A percentile compares a stretch with the other conserved stretches of the same genome.
Evolutionary conservation across 2,888 invertebrate species (phyloP).

Genomic region (Boloria euphrosyne): DNA sequence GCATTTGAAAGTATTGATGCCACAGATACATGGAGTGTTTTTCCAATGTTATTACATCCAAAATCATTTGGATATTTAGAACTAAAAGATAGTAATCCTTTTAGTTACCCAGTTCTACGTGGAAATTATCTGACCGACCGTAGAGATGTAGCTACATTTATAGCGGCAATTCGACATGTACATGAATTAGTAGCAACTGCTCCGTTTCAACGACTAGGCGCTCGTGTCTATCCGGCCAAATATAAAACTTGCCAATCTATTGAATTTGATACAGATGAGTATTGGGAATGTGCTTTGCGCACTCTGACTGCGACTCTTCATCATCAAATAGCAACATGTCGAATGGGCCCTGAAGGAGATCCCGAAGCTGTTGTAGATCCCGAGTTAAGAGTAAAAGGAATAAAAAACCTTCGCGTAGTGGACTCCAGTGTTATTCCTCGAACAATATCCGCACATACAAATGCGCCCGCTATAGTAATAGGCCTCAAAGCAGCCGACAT

Average conservation of each 20-base stretch:
- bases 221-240: slow-evolving; percentile 75
- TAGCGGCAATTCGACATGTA: slow-evolving; percentile 84
- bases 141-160: slow-evolving; percentile 81
- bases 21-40: slow-evolving; percentile 82
- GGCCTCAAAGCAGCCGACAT: slow-evolving; percentile 88
- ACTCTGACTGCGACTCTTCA: slow-evolving; percentile 84
- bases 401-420: slow-evolving; percentile 83
- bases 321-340: slow-evolving; percentile 86
- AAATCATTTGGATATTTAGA: slow-evolving; percentile 87
- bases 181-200: slow-evolving; percentile 81
- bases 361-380: slow-evolving; percentile 85
- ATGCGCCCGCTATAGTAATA: slow-evolving; percentile 87
- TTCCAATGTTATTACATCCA: slow-evolving; percentile 88
- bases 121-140: slow-evolving; percentile 89
- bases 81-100: slow-evolving; percentile 87
- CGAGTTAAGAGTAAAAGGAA: slow-evolving; percentile 83
- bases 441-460: slow-evolving; percentile 85
- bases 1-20: slow-evolving; percentile 81
- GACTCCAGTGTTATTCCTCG: slow-evolving; percentile 87
- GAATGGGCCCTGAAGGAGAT: slow-evolving; percentile 86
- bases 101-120: slow-evolving; percentile 88
- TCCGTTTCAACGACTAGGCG: slow-evolving; percentile 82
- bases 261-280: slow-evolving; percentile 83
- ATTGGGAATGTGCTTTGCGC: slow-evolving; percentile 87
- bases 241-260: slow-evolving; percentile 77